phyloP scores from a whole-genome alignment of 2,113 vertebrate genomes.

The Bujurquina vittata region DNA sequence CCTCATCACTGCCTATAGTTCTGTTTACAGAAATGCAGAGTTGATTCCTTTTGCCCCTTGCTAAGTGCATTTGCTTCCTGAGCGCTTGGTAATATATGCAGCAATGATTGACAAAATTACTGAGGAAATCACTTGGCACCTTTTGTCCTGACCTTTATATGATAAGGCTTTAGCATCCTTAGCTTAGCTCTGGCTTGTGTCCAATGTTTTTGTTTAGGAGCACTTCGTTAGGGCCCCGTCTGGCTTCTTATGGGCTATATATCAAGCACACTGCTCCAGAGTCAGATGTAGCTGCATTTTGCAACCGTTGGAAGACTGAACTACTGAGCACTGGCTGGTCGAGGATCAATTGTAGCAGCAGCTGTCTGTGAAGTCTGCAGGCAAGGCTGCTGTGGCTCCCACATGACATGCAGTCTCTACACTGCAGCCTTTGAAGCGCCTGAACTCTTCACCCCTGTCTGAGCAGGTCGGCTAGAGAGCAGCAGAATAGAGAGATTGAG shows the following conservation, averaged over 20 bases:
- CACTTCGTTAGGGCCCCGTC: conserved; percentile 21
- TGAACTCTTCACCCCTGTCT: conserved; percentile 82
- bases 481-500: conserved; percentile 73
- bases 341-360: conserved; percentile 76
- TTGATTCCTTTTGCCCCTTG: conserved; percentile 2
- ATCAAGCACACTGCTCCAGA: conserved; percentile 46
- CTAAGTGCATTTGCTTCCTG: conserved; percentile 22
- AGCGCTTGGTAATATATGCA: background rate
- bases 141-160: conserved; percentile 37
- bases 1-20: conserved; percentile 44
- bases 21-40: conserved; percentile 43
- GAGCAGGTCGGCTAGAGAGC: conserved; percentile 77
- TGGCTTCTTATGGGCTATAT: conserved; percentile 44
- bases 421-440: conserved; percentile 80
- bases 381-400: conserved; percentile 76
- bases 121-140: background rate
- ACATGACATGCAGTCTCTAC: conserved; percentile 79
- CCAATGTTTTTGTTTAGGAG: conserved; percentile 43
- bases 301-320: conserved; percentile 42
- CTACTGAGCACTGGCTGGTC: conserved; percentile 61
- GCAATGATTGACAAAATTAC: conserved; percentile 20
- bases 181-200: conserved; percentile 11
- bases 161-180: conserved; percentile 22
- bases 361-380: conserved; percentile 77
- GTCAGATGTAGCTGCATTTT: conserved; percentile 51